These are phyloP conservation scores for Dicrostonyx torquatus DNA, from an alignment of 2,797 vertebrate species.

Conservation along the genomic window DNA sequence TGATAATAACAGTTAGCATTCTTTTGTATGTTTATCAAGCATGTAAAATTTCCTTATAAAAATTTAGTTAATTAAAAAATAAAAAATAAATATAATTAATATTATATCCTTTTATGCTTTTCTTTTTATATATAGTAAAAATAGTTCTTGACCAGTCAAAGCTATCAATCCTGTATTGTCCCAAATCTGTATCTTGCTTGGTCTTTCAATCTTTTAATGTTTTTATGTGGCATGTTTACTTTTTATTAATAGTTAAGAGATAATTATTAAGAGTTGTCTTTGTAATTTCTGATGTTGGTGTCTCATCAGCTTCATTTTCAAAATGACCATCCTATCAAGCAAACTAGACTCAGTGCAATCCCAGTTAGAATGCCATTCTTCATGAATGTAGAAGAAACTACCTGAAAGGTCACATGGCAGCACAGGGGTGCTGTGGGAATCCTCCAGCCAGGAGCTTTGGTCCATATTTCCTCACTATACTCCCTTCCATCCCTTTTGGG, in stretches of 20 bases:
- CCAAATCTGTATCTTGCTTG: neutral
- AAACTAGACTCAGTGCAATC: neutral
- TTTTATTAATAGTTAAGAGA: conserved; percentile 38
- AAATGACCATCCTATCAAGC: neutral
- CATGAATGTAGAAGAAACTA: neutral
- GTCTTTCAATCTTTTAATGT: conserved; percentile 18
- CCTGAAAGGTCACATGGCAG: neutral
- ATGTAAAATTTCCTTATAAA: conserved; percentile 17
- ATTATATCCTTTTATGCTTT: neutral
- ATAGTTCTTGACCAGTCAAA: neutral
- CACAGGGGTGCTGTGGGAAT: too few species aligned
- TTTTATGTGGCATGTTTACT: conserved; percentile 12
- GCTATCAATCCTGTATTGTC: neutral
- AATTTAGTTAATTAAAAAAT: neutral
- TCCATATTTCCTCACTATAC: neutral
- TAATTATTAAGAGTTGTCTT: conserved; percentile 27
- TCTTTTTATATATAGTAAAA: neutral
- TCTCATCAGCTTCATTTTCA: neutral
- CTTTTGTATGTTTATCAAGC: neutral
- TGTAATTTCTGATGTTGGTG: neutral
- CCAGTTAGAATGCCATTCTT: neutral
- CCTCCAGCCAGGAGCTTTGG: neutral
- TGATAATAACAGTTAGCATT: neutral
- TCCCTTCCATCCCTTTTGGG: neutral
- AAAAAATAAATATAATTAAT: neutral